These are phyloP conservation scores for Phaonia tiefii DNA, from an alignment of 2,888 invertebrate species.

Conservation along the genomic window DNA sequence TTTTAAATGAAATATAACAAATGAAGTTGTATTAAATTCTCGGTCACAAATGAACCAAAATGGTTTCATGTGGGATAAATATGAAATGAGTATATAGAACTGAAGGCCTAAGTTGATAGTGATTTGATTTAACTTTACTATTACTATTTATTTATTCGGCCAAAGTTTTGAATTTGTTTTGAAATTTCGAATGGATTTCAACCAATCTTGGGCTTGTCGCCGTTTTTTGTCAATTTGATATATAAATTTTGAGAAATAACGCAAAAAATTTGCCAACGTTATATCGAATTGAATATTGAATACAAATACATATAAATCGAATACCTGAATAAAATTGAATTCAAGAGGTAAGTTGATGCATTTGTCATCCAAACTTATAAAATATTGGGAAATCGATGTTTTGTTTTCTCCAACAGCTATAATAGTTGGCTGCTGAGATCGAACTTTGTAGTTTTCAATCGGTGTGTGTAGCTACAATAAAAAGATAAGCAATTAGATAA, in stretches of 20 bases:
- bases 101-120: no score
- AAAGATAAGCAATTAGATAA: no score
- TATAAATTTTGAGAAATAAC: slow-evolving; percentile 29
- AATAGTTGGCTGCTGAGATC: not conserved
- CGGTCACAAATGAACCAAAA: slow-evolving; percentile 38
- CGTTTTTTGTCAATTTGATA: slow-evolving; percentile 17
- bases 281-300: slow-evolving; percentile 25
- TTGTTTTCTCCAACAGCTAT: no score
- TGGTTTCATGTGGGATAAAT: not conserved
- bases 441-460: no score
- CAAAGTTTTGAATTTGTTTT: slow-evolving; percentile 35
- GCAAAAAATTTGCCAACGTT: slow-evolving; percentile 43
- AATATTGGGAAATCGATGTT: no score
- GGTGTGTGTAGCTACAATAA: no score
- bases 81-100: no score
- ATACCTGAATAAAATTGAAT: slow-evolving; percentile 31
- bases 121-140: no score
- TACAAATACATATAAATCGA: slow-evolving; percentile 40
- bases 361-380: slow-evolving; percentile 35
- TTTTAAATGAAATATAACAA: no score
- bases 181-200: no score
- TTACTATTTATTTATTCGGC: not conserved
- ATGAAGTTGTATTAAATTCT: slow-evolving; percentile 28
- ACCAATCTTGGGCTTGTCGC: slow-evolving; percentile 17
- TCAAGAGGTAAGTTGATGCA: slow-evolving; percentile 32